Evolutionary conservation across 2,888 invertebrate genomes (phyloP), one percentile per base, ranked within the genome.

Genomic region (Tachina fera): DNA sequence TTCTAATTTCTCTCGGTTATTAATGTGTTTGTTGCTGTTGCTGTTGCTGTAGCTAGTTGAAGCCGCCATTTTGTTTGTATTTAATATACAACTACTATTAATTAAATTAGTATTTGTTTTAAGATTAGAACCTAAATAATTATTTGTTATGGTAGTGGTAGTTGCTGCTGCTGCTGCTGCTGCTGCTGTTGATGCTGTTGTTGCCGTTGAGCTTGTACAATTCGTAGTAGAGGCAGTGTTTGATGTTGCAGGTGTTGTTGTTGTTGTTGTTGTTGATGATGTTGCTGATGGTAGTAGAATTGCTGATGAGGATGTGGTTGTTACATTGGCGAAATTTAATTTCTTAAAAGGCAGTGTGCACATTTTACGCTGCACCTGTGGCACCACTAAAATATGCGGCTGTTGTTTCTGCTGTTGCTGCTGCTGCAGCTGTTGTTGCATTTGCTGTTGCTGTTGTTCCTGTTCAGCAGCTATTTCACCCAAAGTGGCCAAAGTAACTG

Each of bases 391-490:
- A 87, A 88, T 88, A 88, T 88, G 82, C 81, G 88, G 88, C 71
- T 87, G 88, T 41, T 88, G 88, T 31, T 87, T 88, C 8, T 86
- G 86, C 16, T 89, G 89, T 16, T 89, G 87, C n/a, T 87, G 86
- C 31, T 86, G 86, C 53, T 84, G 82, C 49, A 84, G 88, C 47
- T 67, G 77, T n/a, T 87, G 87, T 75, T 88, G 88, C 61, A 31
- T 31, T 31, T 90, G 88, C 14, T 89, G 88, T 41, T 90, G 88
- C 63, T 89, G 90, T 75, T 90, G 90, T 76, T 90, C 89, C 14
- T 89, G 88, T 19, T 90, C 90, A 39, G 91, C 89, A n/a, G 91
- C 89, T 81, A 91, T 91, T 86, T 91, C 91, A 87, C 91, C 90
- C 70, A 91, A 87, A 76, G 87, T 89, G 87, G 91, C 90, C 88